These are phyloP conservation scores for Quadroppia sp. DNA, from an alignment of 2,888 invertebrate genomes.

Conservation along the genomic window DNA sequence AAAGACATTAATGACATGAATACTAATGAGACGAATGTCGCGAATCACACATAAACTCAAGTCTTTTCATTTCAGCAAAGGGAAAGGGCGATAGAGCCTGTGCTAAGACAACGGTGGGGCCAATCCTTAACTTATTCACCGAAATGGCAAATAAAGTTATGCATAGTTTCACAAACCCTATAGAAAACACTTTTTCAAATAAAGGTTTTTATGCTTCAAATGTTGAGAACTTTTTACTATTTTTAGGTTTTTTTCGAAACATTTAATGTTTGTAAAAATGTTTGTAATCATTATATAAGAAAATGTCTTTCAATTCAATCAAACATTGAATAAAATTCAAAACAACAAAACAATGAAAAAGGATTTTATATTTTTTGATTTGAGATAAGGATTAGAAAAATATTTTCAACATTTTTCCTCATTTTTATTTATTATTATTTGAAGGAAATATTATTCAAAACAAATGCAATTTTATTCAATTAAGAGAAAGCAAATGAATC, in stretches of 20 bases:
- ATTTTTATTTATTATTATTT: no score
- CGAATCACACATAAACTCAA: conserved; percentile 1
- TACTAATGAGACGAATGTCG: neutral
- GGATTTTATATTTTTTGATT: no score
- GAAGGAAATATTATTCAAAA: no score
- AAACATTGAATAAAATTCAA: no score
- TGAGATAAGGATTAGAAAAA: no score
- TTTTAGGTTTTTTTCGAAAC: neutral
- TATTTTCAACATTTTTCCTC: no score
- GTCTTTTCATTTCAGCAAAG: neutral
- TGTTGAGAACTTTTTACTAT: neutral
- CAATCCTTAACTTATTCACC: neutral
- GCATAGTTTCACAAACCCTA: neutral
- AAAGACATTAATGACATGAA: conserved; percentile 21
- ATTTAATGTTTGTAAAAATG: neutral
- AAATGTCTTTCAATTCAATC: no score
- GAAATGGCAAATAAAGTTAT: neutral
- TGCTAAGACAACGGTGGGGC: neutral
- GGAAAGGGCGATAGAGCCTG: neutral
- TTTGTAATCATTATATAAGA: no score
- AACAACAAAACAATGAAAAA: no score
- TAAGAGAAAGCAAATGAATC: no score
- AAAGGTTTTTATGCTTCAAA: neutral
- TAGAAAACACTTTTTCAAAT: no score
- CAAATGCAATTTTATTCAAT: no score